Conservation (phyloP, 2,888 invertebrate genomes). For the Machimus rusticus region DNA sequence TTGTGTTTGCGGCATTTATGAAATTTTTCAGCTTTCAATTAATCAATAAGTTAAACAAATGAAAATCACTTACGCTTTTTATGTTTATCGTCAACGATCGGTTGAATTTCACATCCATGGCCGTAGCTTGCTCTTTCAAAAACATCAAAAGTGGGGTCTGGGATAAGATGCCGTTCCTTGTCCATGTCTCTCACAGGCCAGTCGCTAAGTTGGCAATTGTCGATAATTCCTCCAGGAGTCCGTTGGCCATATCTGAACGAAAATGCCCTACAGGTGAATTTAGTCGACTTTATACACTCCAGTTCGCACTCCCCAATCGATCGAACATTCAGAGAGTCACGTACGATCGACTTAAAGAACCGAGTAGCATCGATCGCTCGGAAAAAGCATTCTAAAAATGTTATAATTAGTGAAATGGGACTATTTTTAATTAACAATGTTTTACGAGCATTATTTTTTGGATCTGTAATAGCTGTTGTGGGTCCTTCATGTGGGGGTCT, state of each 20-base stretch:
- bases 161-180: slow-evolving; percentile 66
- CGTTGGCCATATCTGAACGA: slow-evolving; percentile 78
- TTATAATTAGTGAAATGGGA: background rate
- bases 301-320: slow-evolving; percentile 82
- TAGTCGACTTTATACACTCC: slow-evolving; percentile 75
- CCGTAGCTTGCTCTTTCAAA: slow-evolving; percentile 84
- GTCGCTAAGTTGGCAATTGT: slow-evolving; percentile 82
- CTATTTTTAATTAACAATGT: background rate
- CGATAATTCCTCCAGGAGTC: slow-evolving; percentile 69
- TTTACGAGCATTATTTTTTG: slow-evolving; percentile 56
- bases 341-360: slow-evolving; percentile 70
- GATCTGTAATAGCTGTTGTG: slow-evolving; percentile 62
- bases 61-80: slow-evolving; percentile 59
- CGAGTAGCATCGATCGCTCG: slow-evolving; percentile 78
- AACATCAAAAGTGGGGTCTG: slow-evolving; percentile 74
- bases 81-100: slow-evolving; percentile 63
- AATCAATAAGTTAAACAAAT: background rate
- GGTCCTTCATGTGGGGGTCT: slow-evolving; percentile 49
- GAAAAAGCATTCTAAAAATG: slow-evolving; percentile 79
- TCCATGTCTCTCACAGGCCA: slow-evolving; percentile 74
- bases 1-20: no score
- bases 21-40: no score
- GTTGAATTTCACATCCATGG: slow-evolving; percentile 79
- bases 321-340: slow-evolving; percentile 72
- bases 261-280: slow-evolving; percentile 82